Evolutionary conservation across 2,113 vertebrate genomes (phyloP).

Genomic region (Coregonus clupeaformis): DNA sequence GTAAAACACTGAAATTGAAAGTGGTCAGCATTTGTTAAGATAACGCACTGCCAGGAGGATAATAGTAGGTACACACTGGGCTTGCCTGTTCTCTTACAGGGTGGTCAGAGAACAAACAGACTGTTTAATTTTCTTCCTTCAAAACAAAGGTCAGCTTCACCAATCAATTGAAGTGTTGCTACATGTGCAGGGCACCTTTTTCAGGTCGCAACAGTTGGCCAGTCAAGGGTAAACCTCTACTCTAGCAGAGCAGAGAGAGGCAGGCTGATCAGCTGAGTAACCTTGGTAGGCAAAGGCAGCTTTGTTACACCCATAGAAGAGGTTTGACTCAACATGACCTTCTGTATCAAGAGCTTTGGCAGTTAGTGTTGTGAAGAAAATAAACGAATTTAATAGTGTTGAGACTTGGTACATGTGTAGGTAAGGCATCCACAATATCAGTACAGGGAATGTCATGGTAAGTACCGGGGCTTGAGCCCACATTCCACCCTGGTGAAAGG

Average conservation of each 20-base stretch:
- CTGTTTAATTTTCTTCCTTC: not conserved
- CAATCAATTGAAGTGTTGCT: not conserved
- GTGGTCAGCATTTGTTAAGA: too few species aligned
- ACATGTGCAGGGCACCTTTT: not conserved
- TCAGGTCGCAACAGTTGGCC: not conserved
- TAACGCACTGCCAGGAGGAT: too few species aligned
- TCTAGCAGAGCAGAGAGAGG: not conserved
- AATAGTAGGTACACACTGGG: not conserved
- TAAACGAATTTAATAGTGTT: not conserved
- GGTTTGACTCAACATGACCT: not conserved
- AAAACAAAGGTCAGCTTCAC: not conserved
- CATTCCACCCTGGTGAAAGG: not conserved
- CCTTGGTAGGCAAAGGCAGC: not conserved
- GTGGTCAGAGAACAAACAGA: not conserved
- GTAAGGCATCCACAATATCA: not conserved
- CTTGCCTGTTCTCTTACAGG: not conserved
- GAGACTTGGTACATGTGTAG: not conserved
- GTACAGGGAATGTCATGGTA: not conserved
- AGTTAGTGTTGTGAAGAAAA: not conserved
- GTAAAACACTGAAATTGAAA: too few species aligned
- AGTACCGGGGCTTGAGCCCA: not conserved
- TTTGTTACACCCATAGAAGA: not conserved
- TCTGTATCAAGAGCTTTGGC: too few species aligned
- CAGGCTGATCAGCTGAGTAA: not conserved
- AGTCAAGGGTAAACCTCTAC: constrained; percentile 1